Evolutionary conservation across 2,113 vertebrate genomes (phyloP).

Genomic region (Perca flavescens): DNA sequence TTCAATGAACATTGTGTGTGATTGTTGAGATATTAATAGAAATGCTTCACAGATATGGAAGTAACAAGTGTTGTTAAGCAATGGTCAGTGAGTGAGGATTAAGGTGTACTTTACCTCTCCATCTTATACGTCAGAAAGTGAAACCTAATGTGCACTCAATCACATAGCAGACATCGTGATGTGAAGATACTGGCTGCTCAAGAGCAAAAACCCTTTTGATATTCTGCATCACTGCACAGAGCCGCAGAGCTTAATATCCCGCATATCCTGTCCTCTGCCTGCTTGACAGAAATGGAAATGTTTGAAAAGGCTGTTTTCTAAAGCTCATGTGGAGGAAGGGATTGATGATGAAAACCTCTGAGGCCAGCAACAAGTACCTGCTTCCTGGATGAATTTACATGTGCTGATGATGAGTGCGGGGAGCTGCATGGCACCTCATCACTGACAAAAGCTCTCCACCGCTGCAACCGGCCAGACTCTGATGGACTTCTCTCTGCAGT

Average conservation of each 20-base stretch:
- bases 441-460: constrained; percentile 14
- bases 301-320: constrained; percentile 5
- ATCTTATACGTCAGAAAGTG: constrained; percentile 36
- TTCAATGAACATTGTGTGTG: background rate
- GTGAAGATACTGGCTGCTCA: constrained; percentile 32
- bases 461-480: background rate
- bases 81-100: constrained; percentile 36
- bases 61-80: constrained; percentile 28
- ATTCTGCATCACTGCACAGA: constrained; percentile 37
- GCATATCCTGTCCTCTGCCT: constrained; percentile 23
- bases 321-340: background rate
- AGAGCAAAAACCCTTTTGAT: constrained; percentile 40
- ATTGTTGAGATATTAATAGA: background rate
- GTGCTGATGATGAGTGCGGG: constrained; percentile 24
- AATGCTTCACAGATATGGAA: constrained; percentile 22
- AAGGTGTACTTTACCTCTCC: constrained; percentile 17
- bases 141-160: constrained; percentile 24
- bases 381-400: constrained; percentile 69
- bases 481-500: constrained; percentile 10
- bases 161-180: constrained; percentile 14
- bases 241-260: constrained; percentile 38
- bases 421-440: constrained; percentile 24
- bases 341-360: constrained; percentile 31
- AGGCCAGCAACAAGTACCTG: constrained; percentile 41
- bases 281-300: constrained; percentile 38